These are phyloP conservation scores for Percina caprodes DNA, from an alignment of 2,113 vertebrate species.

Conservation along the genomic window DNA sequence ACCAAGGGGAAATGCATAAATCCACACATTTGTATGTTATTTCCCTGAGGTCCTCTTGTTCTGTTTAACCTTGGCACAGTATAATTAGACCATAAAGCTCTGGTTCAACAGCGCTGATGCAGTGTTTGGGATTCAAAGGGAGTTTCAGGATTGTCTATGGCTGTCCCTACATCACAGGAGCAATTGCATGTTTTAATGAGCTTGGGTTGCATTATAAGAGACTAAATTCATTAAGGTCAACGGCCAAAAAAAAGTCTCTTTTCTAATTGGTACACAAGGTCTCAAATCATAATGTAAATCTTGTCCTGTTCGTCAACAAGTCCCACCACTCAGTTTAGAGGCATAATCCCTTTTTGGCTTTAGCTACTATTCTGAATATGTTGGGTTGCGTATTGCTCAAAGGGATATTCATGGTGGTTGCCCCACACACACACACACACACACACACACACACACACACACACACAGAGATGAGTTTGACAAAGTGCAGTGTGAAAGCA, in stretches of 20 bases:
- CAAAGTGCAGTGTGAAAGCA: no score
- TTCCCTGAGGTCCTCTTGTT: slow-evolving; percentile 38
- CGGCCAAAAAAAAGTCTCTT: not conserved
- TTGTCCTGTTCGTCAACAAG: slow-evolving; percentile 28
- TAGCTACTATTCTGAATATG: not conserved
- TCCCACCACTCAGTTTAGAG: not conserved
- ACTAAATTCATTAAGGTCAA: not conserved
- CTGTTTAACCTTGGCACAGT: slow-evolving; percentile 62
- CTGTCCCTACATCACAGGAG: slow-evolving; percentile 11
- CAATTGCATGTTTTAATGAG: slow-evolving; percentile 5
- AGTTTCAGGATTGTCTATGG: slow-evolving; percentile 22
- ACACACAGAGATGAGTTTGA: no score
- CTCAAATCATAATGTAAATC: not conserved
- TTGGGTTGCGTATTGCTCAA: not conserved
- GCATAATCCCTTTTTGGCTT: slow-evolving; percentile 6
- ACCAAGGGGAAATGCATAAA: slow-evolving; percentile 70
- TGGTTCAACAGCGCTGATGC: slow-evolving; percentile 37
- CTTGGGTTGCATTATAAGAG: not conserved
- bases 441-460: no score
- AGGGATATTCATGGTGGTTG: no score
- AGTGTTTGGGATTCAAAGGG: slow-evolving; percentile 53
- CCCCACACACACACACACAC: no score
- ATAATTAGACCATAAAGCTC: slow-evolving; percentile 63
- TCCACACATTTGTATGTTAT: slow-evolving; percentile 57
- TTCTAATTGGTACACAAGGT: not conserved